Base-by-base conservation (phyloP, 1,140 invertebrate species). In the Colletes gigas region DNA sequence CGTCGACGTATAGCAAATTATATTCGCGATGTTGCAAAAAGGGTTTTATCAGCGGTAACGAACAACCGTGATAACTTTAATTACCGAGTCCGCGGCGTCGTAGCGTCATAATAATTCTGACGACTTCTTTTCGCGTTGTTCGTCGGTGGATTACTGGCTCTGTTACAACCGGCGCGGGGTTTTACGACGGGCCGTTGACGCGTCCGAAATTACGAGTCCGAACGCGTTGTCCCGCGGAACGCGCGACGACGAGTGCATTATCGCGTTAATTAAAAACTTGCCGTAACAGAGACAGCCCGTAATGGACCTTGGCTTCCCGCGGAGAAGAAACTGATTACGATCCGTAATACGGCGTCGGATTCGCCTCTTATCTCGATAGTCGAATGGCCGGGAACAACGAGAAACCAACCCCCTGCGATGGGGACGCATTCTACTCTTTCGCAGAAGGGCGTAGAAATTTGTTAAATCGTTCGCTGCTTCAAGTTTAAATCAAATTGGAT, bases 251-350 rank as follows among this genome's bases (percentile, higher is more conserved):
- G 60, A 63, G 60, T 63, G 60, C 60, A 63, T 63, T 63, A 63
- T 41, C 60, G 60, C 60, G 60, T 63, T 63, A 63, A 63, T 63
- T 63, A 63, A 63, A 63, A 63, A 63, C 60, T 63, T 63, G 60
- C 60, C 15, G n/a, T 57, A 57, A 19, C 17, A 6, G 14, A 14
- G 30, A 4, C 15, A 14, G 30, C 60, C 12, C 60, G 60, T 63
- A 41, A 41, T 41, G 7, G 55, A 12, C 4, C 12, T 6, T 14
- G 60, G 60, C 60, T 63, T 6, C 8, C 5, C 30, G 14, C 14
- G 4, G 7, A 7, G 5, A 12, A 41, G 60, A 15, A 17, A 7
- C 59, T 63, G 30, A 39, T 63, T 41, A 63, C 55, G n/a, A n/a
- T 12, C 21, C 60, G 10, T 30, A 21, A 62, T 15, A 39, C 21